Conservation (phyloP, 2,797 vertebrate species). For the Pantherophis alleghaniensis region DNA sequence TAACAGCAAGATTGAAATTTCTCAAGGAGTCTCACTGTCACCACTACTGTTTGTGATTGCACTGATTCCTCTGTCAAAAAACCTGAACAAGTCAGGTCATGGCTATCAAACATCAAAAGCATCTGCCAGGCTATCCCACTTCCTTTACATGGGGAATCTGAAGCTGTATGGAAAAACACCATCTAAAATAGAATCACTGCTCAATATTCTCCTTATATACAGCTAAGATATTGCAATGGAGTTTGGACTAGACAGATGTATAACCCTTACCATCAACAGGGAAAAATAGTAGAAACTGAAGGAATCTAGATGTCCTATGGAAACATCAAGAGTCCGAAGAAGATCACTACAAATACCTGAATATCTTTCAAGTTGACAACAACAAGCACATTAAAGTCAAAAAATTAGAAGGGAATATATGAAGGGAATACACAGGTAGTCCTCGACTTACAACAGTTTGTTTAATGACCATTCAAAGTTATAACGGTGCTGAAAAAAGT, state of each 20-base stretch:
- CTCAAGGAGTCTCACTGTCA: background rate
- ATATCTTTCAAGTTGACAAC: background rate
- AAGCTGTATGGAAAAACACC: background rate
- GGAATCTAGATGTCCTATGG: background rate
- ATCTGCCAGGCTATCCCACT: background rate
- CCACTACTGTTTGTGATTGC: background rate
- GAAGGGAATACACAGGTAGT: background rate
- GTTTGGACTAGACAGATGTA: background rate
- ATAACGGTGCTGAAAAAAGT: too few relatives aligned
- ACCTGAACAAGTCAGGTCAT: background rate
- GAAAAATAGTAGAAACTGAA: background rate
- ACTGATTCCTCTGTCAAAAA: background rate
- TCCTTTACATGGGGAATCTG: background rate
- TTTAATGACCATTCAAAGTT: background rate
- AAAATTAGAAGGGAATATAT: background rate
- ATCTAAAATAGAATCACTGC: background rate
- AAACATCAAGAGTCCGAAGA: background rate
- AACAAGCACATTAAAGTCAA: background rate
- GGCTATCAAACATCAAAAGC: background rate
- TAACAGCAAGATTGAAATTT: background rate
- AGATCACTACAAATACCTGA: background rate
- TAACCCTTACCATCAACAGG: background rate
- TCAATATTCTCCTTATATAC: background rate
- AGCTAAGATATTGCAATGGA: background rate
- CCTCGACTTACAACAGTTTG: background rate